Base-by-base conservation (phyloP, 2,113 vertebrate species). In the Cyprinodon brontotheroides region DNA sequence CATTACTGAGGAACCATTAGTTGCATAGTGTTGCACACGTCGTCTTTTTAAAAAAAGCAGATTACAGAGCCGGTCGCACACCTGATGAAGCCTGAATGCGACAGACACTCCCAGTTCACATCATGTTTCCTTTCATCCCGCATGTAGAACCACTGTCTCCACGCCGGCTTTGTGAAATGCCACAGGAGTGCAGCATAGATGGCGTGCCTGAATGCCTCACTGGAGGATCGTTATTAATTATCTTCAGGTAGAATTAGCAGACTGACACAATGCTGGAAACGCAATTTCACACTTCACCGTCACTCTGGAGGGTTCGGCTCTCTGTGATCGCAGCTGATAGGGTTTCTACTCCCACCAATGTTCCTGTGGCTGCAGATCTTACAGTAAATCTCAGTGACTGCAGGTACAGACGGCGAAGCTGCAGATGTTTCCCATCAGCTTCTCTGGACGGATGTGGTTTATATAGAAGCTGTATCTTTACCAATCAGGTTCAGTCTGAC, bases 61-160 rank as follows among this genome's bases (percentile, higher is more conserved):
- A 89, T 92, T 93, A 92, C 84, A 81, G 90, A 93, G 89, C 80
- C 91, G 92, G 93, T 90, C 89, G 64, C 92, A 90, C 87, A 93
- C 87, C 87, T 91, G 90, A 91, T 91, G 91, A 92, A 90, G 92
- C 93, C 82, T 91, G 86, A 93, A 93, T 73, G 77, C 67, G 87
- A 89, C 7, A 70, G 29, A 48, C 86, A 91, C 91, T 92, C 92
- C 91, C 93, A 88, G 41, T 65, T 76, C 78, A 67, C 61, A 15
- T 89, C 81, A 37, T 85, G 85, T 89, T 86, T 78, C 73, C 37
- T 85, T 89, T 87, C 70, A 77, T 85, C 85, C 89, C 89, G 79
- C 76, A 68, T 48, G 87, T 80, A 85, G 80, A 82, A 76, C 75
- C 75, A 38, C 59, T 38, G 75, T 85, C 72, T 77, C 72, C 71